These are phyloP conservation scores for Excalfactoria chinensis DNA, from an alignment of 2,113 vertebrate species.

Conservation along the genomic window DNA sequence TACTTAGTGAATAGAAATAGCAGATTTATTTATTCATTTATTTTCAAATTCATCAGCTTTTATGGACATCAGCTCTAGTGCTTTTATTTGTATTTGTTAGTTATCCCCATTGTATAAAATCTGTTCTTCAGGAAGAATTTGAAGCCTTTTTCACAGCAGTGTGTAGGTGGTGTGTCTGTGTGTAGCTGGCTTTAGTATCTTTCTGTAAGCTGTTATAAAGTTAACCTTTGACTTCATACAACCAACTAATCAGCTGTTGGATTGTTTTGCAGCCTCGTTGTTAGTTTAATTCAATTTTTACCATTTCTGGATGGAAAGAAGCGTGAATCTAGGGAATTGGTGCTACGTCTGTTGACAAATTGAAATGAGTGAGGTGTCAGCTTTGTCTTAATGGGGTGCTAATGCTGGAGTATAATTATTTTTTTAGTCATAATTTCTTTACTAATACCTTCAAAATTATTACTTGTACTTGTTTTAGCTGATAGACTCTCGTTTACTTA, in stretches of 20 bases:
- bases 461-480: neutral
- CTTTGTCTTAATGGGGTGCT: neutral
- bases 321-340: neutral
- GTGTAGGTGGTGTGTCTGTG: neutral
- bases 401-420: neutral
- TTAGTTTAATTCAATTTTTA: neutral
- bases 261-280: conserved; percentile 3
- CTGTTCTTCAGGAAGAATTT: neutral
- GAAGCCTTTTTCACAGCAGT: conserved; percentile 18
- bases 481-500: neutral
- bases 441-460: neutral
- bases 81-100: neutral
- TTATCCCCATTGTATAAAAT: neutral
- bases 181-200: neutral
- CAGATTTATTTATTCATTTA: neutral
- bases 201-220: neutral
- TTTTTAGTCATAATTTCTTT: neutral
- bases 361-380: neutral
- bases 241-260: neutral
- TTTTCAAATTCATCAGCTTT: neutral
- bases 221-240: conserved; percentile 32
- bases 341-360: neutral
- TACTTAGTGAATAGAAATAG: neutral
- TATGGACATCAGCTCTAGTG: neutral
- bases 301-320: neutral